Percentiles rank a stretch among this genome's conserved stretches.
phyloP scores from a whole-genome alignment of 2,888 invertebrate genomes.

The Digitonthophagus gazella region DNA sequence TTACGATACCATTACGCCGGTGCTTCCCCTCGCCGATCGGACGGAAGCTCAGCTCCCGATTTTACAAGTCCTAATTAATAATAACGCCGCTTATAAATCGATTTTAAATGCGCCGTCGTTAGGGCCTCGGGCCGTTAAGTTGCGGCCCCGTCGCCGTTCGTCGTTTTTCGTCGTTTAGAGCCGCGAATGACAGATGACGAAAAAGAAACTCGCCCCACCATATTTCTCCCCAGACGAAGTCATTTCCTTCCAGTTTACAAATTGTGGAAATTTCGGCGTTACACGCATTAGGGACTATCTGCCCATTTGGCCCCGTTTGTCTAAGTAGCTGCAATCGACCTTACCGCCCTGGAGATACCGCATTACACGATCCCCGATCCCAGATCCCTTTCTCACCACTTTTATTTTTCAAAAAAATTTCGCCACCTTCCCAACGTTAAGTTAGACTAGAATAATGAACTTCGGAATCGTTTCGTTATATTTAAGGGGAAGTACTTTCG shows the following conservation, averaged over 20 bases:
- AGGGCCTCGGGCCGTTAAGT: background rate
- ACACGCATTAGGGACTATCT: conserved; percentile 38
- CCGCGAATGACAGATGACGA: conserved; percentile 23
- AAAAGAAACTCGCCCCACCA: conserved; percentile 28
- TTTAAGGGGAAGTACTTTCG: too few relatives aligned
- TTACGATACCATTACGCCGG: background rate
- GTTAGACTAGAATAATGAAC: too few relatives aligned
- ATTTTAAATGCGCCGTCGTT: conserved; percentile 4
- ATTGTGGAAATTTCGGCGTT: conserved; percentile 42
- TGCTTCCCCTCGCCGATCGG: background rate
- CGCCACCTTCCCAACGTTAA: too few relatives aligned
- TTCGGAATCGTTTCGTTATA: too few relatives aligned
- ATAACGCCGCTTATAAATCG: conserved; percentile 6
- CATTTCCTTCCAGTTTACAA: conserved; percentile 36
- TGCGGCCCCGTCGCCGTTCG: background rate
- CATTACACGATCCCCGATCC: background rate
- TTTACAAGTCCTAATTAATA: background rate
- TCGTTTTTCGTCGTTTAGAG: background rate
- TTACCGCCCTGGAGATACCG: conserved; percentile 36
- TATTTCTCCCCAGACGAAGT: conserved; percentile 33
- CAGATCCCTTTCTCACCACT: background rate
- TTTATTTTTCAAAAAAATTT: too few relatives aligned
- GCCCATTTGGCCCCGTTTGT: conserved; percentile 47
- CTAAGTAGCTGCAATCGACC: conserved; percentile 45
- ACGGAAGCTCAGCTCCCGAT: background rate